Base-by-base conservation (phyloP, 2,113 vertebrate genomes). In the Spea bombifrons region DNA sequence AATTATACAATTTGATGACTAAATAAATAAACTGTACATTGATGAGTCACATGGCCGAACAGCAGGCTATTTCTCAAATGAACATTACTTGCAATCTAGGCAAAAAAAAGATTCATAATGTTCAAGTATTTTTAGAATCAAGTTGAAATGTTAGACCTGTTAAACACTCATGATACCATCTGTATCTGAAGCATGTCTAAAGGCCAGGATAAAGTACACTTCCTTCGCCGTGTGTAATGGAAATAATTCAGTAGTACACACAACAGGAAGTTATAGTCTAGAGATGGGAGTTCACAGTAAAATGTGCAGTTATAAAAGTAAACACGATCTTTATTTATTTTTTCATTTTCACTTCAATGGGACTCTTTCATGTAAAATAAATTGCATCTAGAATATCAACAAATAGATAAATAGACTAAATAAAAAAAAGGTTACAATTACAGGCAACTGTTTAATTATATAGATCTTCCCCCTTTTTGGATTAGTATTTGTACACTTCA, bases 91-190 rank as follows among this genome's bases (percentile, higher is more conserved):
- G 88, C 90, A 87, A 86, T 84, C 81, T 85, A 84, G 88, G 90
- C 91, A 92, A 88, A 30, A 30, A 30, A 2, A 93, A 86, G 86
- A 93, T 92, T 95, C 93, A 90, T 94, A 96, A 95, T 92, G 93
- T 87, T 86, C 67, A 84, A 48, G 94, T 98, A 97, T 97, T 96
- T 96, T 96, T 98, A 98, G 95, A 92, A 87, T 84, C 88, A 78
- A 89, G 81, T 89, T 95, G 96, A 97, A 97, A 97, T 90, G 77
- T 91, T 95, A 98, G 89, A 93, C 89, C 87, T 82, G 83, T 88
- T 89, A 87, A 89, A 92, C 89, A 89, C 90, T 88, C 90, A 87
- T 82, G 91, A 94, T 94, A 91, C 88, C 78, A 47, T 85, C 84
- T 94, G 87, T 92, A 94, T 94, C 93, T 93, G 94, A 93, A 93